These are phyloP conservation scores for Diaperis boleti DNA, from an alignment of 2,888 invertebrate genomes.

Conservation along the genomic window DNA sequence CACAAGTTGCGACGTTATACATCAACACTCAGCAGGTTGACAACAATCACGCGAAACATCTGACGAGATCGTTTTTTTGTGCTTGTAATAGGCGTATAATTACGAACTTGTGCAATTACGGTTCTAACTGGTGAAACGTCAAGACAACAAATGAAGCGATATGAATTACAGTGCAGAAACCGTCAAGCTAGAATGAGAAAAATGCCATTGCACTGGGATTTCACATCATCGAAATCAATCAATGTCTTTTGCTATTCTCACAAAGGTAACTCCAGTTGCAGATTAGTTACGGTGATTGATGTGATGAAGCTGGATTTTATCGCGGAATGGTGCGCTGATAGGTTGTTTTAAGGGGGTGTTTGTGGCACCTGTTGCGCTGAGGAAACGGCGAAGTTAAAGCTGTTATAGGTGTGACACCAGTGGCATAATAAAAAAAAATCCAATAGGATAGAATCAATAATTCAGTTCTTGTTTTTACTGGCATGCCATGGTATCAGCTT, in stretches of 20 bases:
- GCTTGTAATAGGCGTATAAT: slow-evolving; percentile 10
- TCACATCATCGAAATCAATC: slow-evolving; percentile 18
- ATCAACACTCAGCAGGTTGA: slow-evolving; percentile 15
- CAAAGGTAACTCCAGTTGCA: background rate
- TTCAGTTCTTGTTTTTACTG: no score
- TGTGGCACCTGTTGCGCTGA: no score
- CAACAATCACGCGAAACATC: slow-evolving; percentile 8
- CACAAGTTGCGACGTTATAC: background rate
- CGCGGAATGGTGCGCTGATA: no score
- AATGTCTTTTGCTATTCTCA: slow-evolving; percentile 9
- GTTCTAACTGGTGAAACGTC: slow-evolving; percentile 16
- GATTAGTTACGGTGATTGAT: slow-evolving; percentile 7
- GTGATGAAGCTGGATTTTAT: background rate
- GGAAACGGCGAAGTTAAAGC: no score
- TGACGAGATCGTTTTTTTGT: background rate
- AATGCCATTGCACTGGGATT: slow-evolving; percentile 14
- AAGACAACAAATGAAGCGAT: slow-evolving; percentile 18
- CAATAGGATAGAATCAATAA: no score
- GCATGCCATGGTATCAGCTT: no score
- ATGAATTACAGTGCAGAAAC: slow-evolving; percentile 21
- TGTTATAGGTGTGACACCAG: no score
- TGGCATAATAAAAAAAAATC: no score
- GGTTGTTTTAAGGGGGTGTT: no score
- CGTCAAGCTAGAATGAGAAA: slow-evolving; percentile 8
- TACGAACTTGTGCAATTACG: slow-evolving; percentile 10